Base-by-base conservation (phyloP, 2,888 invertebrate genomes). In the Megaustenia siamemsis region DNA sequence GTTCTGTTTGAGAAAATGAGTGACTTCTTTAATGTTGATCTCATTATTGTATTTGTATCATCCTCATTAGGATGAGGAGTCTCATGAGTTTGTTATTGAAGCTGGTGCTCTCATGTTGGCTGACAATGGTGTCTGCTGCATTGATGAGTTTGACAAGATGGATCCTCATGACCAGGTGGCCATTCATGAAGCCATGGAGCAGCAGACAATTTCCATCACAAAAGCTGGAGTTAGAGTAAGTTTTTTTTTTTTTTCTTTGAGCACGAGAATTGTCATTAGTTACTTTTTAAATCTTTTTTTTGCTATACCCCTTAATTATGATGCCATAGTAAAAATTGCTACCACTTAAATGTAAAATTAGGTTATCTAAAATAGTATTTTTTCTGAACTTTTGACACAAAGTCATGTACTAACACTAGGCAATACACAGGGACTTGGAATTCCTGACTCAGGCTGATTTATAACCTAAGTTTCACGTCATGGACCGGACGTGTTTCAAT, bases 131-230 rank as follows among this genome's bases (percentile, higher is more conserved):
- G 97, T 99, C 75, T 99, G 99, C 92, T 99, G 99, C 93, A 99
- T 99, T 90, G 99, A 99, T 92, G 99, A 99, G 95, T 99, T 99
- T 94, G 99, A 99, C 94, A 99, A 99, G 95, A 99, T 99, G 99
- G 99, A 99, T 94, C 96, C 96, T 0, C 96, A 96, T 76, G 99
- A 99, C 95, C 99, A 99, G 94, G 98, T 99, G 10, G 99, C 99
- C 73, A 99, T 99, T 90, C 99, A 99, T 95, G 99, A 99, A 95
- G 99, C 99, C 5, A 99, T 99, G 99, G 99, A 99, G 95, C 99
- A 99, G 93, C 99, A 99, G 94, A 99, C 99, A 0, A 99, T 99
- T 90, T 98, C 99, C 0, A 96, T 99, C 85, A 99, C 99, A 0
- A 99, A 99, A 95, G 97, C 95, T 85, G 95, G 95, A 28, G 94